A percentile compares a stretch with the other conserved stretches of the same genome.
Conservation (phyloP, 2,113 vertebrate species). For the Gadus macrocephalus region DNA sequence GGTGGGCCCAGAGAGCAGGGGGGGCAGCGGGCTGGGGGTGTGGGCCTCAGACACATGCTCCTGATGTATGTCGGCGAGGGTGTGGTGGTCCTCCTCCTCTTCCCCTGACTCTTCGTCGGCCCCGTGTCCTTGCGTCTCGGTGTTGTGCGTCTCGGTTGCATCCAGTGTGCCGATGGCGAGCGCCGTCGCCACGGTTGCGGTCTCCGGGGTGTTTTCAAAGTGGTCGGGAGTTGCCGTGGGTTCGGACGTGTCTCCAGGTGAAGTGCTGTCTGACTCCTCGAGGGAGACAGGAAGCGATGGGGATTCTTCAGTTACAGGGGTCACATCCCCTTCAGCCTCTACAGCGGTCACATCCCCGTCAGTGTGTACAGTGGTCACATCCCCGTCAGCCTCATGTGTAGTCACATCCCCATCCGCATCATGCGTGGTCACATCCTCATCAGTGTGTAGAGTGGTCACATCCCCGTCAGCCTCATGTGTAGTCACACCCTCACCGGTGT, state of each 20-base stretch:
- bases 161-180: constrained; percentile 17
- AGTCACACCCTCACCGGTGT: too few relatives aligned
- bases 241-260: background rate
- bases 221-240: constrained; percentile 6
- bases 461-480: background rate
- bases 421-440: too few relatives aligned
- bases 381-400: background rate
- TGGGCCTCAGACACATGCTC: constrained; percentile 24
- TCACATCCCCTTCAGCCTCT: background rate
- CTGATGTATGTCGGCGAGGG: too few relatives aligned
- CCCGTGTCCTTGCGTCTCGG: constrained; percentile 8
- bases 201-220: constrained; percentile 7
- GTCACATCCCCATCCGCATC: too few relatives aligned
- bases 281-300: background rate
- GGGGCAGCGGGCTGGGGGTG: too few relatives aligned
- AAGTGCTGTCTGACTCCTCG: background rate
- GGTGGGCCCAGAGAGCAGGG: too few relatives aligned
- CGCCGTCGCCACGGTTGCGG: background rate
- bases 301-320: constrained; percentile 11
- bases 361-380: background rate
- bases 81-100: too few relatives aligned
- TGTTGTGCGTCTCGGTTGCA: constrained; percentile 2
- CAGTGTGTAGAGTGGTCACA: too few relatives aligned
- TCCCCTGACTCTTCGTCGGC: constrained; percentile 12
- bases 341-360: too few relatives aligned